A percentile compares a stretch with the other conserved stretches of the same genome.
phyloP scores from a whole-genome alignment of 2,113 vertebrate genomes.

The Merops nubicus region DNA sequence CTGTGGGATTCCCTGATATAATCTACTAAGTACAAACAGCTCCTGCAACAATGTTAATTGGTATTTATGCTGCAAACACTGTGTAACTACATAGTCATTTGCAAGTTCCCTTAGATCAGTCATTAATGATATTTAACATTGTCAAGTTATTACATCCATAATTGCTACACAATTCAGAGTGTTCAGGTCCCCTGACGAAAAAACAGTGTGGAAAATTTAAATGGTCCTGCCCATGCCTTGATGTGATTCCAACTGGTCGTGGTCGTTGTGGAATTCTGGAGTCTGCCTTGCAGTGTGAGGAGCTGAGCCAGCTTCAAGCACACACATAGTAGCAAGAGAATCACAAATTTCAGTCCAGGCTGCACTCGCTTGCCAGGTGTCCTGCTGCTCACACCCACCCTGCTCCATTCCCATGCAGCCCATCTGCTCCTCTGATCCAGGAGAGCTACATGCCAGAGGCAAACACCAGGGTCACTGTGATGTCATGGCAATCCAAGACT shows the following conservation, averaged over 20 bases:
- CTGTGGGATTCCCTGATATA: not conserved
- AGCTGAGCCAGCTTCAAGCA: not conserved
- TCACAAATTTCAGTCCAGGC: not conserved
- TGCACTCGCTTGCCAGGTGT: too few species aligned
- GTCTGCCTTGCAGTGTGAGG: not conserved
- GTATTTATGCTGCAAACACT: slow-evolving; percentile 65
- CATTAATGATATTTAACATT: slow-evolving; percentile 71
- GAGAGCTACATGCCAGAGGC: not conserved
- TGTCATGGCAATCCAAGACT: not conserved
- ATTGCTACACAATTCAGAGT: slow-evolving; percentile 65
- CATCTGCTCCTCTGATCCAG: not conserved
- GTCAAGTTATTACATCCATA: slow-evolving; percentile 68
- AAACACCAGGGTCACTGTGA: not conserved
- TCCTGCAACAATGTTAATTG: slow-evolving; percentile 46
- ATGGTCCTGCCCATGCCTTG: not conserved
- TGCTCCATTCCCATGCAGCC: not conserved
- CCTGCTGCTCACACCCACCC: not conserved
- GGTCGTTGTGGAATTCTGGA: not conserved
- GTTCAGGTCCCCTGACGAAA: slow-evolving; percentile 18
- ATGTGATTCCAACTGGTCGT: not conserved
- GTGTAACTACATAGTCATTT: slow-evolving; percentile 58
- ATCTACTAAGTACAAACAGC: slow-evolving; percentile 12
- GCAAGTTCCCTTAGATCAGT: slow-evolving; percentile 51
- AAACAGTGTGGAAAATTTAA: slow-evolving; percentile 12
- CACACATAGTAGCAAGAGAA: not conserved